Percentiles rank a stretch among this genome's conserved stretches.
Evolutionary conservation across 2,113 vertebrate genomes (phyloP).

Genomic region (Anoplopoma fimbria): DNA sequence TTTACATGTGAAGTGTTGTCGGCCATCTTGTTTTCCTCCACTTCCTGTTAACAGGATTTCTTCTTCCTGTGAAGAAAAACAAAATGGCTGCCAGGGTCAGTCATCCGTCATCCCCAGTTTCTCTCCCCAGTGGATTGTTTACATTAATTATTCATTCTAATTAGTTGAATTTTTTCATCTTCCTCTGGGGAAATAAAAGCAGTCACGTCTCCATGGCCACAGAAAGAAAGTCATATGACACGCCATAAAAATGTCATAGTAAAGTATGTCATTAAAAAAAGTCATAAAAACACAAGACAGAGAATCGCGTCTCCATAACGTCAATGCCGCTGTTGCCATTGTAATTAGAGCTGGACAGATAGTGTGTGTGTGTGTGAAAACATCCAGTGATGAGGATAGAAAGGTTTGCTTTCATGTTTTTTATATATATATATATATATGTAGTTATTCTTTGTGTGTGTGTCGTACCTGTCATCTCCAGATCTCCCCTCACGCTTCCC

Average conservation of each 20-base stretch:
- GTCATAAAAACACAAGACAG: neutral
- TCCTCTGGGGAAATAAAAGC: conserved; percentile 9
- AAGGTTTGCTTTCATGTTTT: neutral
- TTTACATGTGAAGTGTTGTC: neutral
- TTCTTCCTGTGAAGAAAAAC: conserved; percentile 2
- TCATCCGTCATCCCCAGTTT: too few relatives aligned
- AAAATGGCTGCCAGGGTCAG: conserved; percentile 10
- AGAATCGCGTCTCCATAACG: conserved; percentile 11
- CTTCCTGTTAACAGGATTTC: neutral
- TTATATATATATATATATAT: too few relatives aligned
- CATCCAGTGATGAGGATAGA: neutral
- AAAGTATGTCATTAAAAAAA: neutral
- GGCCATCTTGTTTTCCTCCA: neutral
- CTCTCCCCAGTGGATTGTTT: neutral
- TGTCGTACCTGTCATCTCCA: conserved; percentile 15
- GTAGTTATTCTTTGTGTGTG: neutral
- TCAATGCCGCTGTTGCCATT: conserved; percentile 20
- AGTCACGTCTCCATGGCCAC: conserved; percentile 33
- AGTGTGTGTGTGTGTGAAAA: neutral
- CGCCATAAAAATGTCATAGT: neutral
- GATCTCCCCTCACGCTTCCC: conserved; percentile 30
- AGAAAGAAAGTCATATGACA: neutral
- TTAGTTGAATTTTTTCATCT: conserved; percentile 1
- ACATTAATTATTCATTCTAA: conserved; percentile 12
- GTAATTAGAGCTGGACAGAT: conserved; percentile 2